Conservation (phyloP, 2,797 vertebrate genomes). For the Sebastes aleutianus region DNA sequence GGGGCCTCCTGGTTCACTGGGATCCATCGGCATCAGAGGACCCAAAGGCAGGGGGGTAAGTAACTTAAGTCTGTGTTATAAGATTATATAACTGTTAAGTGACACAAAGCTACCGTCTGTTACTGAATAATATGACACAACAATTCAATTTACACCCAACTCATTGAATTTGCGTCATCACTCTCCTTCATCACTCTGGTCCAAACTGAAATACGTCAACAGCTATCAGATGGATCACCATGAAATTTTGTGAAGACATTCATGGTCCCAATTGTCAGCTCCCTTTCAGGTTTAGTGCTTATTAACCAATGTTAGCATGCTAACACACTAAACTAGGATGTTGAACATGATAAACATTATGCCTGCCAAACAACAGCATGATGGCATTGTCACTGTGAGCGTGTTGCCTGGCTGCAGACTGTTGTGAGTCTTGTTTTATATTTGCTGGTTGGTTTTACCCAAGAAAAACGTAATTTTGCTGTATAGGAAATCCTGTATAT, state of each 20-base stretch:
- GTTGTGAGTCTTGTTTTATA: too few relatives aligned
- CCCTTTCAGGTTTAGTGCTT: neutral
- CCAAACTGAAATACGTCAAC: neutral
- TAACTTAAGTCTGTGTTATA: neutral
- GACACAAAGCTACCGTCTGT: neutral
- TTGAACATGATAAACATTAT: neutral
- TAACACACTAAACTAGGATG: neutral
- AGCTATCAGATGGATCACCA: neutral
- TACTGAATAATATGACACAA: neutral
- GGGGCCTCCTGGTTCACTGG: conserved; percentile 88
- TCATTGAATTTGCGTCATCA: neutral
- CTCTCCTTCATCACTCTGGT: neutral
- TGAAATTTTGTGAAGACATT: neutral
- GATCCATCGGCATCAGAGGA: conserved; percentile 85
- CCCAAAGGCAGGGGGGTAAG: conserved; percentile 89
- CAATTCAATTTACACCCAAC: neutral
- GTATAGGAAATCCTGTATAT: too few relatives aligned
- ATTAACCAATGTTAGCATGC: neutral
- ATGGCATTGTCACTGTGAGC: neutral
- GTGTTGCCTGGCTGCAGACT: neutral
- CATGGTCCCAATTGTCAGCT: neutral
- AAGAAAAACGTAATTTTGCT: too few relatives aligned
- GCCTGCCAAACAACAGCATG: neutral
- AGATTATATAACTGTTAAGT: neutral
- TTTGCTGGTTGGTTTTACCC: too few relatives aligned